Evolutionary conservation across 2,113 vertebrate species (phyloP).

Genomic region (Spheniscus mendiculus): DNA sequence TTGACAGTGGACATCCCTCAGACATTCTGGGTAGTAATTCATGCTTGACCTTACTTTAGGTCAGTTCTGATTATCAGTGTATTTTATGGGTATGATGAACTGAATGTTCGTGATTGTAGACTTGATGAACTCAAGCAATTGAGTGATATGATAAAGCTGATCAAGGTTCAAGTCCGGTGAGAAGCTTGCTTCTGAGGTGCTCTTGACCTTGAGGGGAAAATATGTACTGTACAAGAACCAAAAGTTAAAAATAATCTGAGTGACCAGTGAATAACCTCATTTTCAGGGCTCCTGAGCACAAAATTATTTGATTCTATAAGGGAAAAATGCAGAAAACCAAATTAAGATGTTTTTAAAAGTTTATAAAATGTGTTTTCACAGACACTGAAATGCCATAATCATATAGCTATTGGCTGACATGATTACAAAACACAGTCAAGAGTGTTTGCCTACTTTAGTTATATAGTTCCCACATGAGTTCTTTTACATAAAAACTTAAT

Average conservation of each 20-base stretch:
- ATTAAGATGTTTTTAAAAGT: background rate
- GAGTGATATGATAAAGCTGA: background rate
- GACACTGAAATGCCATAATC: background rate
- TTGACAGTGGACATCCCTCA: background rate
- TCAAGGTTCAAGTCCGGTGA: background rate
- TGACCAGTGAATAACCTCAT: background rate
- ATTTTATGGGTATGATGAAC: background rate
- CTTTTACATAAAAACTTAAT: constrained; percentile 53
- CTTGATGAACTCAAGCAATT: background rate
- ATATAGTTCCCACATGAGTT: background rate
- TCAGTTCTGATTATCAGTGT: background rate
- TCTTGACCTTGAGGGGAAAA: background rate
- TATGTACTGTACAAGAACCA: background rate
- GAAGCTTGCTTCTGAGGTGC: background rate
- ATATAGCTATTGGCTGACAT: background rate
- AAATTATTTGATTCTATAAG: background rate
- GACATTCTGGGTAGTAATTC: background rate
- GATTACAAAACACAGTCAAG: constrained; percentile 13
- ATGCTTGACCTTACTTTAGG: background rate
- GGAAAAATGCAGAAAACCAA: background rate
- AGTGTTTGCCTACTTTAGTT: constrained; percentile 29
- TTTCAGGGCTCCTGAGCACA: background rate
- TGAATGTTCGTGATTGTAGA: background rate
- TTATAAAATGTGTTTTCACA: background rate
- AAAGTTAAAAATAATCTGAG: background rate